These are phyloP conservation scores for Latheticus oryzae DNA, from an alignment of 2,888 invertebrate species.

Conservation along the genomic window DNA sequence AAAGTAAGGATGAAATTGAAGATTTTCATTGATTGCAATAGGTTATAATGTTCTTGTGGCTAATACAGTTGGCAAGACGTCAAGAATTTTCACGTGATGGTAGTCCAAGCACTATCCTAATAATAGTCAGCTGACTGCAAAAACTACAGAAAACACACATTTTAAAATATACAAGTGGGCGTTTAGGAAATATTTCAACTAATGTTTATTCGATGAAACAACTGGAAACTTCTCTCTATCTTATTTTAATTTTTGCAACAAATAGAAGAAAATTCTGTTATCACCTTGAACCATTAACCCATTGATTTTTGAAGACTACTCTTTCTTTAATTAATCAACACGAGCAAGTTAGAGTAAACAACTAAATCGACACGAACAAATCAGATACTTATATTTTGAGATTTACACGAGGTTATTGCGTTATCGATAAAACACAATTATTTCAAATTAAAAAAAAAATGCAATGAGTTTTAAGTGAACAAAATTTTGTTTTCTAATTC, in stretches of 20 bases:
- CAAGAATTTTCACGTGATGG: slow-evolving; percentile 47
- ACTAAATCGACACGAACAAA: slow-evolving; percentile 8
- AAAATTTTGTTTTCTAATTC: too few species aligned
- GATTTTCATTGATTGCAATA: slow-evolving; percentile 34
- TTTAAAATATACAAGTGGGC: slow-evolving; percentile 40
- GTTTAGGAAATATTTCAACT: slow-evolving; percentile 21
- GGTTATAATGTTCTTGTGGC: slow-evolving; percentile 31
- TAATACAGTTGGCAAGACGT: slow-evolving; percentile 39
- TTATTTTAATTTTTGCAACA: slow-evolving; percentile 7
- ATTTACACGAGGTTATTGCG: slow-evolving; percentile 25
- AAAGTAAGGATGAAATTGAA: slow-evolving; percentile 1
- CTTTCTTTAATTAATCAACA: slow-evolving; percentile 27
- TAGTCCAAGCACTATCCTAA: slow-evolving; percentile 39
- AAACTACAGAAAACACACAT: slow-evolving; percentile 42
- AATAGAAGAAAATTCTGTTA: neutral
- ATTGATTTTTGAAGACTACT: slow-evolving; percentile 31
- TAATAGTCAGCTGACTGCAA: slow-evolving; percentile 44
- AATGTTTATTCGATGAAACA: slow-evolving; percentile 25
- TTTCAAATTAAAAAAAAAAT: too few species aligned
- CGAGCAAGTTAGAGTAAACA: slow-evolving; percentile 21
- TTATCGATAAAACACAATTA: slow-evolving; percentile 25
- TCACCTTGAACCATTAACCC: neutral
- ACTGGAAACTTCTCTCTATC: neutral
- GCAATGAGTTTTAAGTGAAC: neutral
- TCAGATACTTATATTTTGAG: slow-evolving; percentile 16